These are phyloP conservation scores for Apomyelois bistriatella DNA, from an alignment of 2,888 invertebrate genomes.

Conservation along the genomic window DNA sequence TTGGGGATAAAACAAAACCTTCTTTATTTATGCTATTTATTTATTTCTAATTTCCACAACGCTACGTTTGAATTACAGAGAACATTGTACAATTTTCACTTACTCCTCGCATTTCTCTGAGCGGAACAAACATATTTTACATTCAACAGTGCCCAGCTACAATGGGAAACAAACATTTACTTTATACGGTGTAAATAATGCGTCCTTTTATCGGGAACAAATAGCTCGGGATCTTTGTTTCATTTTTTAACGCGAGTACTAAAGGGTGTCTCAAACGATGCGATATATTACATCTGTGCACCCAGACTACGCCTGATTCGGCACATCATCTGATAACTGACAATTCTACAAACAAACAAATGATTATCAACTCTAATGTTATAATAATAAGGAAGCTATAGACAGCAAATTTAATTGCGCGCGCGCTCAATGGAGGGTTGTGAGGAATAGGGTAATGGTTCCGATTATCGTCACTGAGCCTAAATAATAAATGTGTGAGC, in stretches of 20 bases:
- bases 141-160: background rate
- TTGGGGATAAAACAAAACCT: too few species aligned
- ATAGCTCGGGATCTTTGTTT: slow-evolving; percentile 8
- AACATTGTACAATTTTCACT: background rate
- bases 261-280: slow-evolving; percentile 2
- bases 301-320: background rate
- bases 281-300: slow-evolving; percentile 1
- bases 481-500: slow-evolving; percentile 58
- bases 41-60: background rate
- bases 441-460: slow-evolving; percentile 51
- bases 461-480: slow-evolving; percentile 57
- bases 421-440: slow-evolving; percentile 23
- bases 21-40: background rate
- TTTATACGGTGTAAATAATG: slow-evolving; percentile 4
- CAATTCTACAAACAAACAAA: background rate
- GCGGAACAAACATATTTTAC: slow-evolving; percentile 2
- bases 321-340: slow-evolving; percentile 4
- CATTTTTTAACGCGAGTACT: slow-evolving; percentile 2
- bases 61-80: background rate
- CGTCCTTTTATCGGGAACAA: slow-evolving; percentile 9
- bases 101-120: background rate
- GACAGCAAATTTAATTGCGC: background rate
- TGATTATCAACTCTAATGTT: background rate
- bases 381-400: background rate
- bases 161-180: slow-evolving; percentile 3